phyloP scores from a whole-genome alignment of 2,113 vertebrate genomes.

The Arvicanthis niloticus region DNA sequence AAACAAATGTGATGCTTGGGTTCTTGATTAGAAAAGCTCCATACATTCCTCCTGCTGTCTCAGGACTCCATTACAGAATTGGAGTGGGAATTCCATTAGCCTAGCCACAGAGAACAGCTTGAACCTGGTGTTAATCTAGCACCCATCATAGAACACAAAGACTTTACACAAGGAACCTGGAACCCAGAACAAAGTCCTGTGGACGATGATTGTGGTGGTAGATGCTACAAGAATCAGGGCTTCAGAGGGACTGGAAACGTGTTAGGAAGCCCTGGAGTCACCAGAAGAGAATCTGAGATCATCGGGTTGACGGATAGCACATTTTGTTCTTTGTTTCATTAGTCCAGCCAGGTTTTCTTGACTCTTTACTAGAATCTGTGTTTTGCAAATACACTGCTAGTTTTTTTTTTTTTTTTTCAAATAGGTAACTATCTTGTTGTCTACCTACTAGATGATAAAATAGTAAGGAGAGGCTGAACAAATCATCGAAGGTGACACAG shows the following conservation, averaged over 20 bases:
- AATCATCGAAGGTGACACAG: neutral
- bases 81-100: too few species aligned
- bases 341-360: too few species aligned
- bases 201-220: accelerated
- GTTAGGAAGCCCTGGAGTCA: neutral
- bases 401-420: neutral
- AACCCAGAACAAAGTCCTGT: neutral
- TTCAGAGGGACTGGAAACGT: neutral
- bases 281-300: neutral
- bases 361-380: neutral
- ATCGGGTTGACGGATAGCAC: accelerated
- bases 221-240: accelerated
- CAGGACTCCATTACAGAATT: too few species aligned
- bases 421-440: neutral
- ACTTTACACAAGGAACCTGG: neutral
- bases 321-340: neutral
- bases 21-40: neutral
- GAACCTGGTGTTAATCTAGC: neutral
- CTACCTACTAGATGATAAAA: neutral
- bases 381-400: neutral
- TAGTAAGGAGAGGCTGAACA: neutral
- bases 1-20: neutral
- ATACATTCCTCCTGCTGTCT: neutral
- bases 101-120: too few species aligned
- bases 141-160: neutral